Percentiles rank a stretch among this genome's conserved stretches.
These are phyloP conservation scores for Parelbella ahira DNA, from an alignment of 2,888 invertebrate genomes.

Conservation along the genomic window DNA sequence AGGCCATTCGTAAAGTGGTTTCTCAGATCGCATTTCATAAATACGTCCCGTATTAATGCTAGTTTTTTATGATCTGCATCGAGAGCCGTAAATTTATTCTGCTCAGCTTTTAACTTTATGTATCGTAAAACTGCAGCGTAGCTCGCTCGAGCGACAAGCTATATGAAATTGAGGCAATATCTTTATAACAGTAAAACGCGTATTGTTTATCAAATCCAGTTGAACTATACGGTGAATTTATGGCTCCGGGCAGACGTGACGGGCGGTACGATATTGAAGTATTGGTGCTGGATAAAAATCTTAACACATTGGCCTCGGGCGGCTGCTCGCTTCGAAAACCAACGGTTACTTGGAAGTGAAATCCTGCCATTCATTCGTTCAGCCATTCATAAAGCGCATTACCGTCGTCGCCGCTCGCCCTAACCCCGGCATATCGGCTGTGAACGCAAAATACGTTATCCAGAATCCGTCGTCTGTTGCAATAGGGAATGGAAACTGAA, in stretches of 20 bases:
- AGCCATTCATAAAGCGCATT: constrained; percentile 75
- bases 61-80: constrained; percentile 39
- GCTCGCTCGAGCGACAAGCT: constrained; percentile 33
- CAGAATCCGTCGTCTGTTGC: constrained; percentile 53
- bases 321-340: constrained; percentile 53
- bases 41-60: constrained; percentile 28
- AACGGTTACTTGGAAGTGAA: constrained; percentile 65
- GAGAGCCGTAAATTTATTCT: constrained; percentile 43
- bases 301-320: constrained; percentile 28
- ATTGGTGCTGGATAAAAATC: constrained; percentile 28
- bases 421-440: constrained; percentile 51
- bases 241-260: constrained; percentile 35
- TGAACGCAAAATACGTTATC: constrained; percentile 59
- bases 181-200: constrained; percentile 33
- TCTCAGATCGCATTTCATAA: constrained; percentile 32
- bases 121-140: constrained; percentile 52
- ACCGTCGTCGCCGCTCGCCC: constrained; percentile 47
- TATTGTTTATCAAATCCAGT: constrained; percentile 34
- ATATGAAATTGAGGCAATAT: constrained; percentile 42
- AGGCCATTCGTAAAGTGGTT: too few relatives aligned
- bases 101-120: constrained; percentile 50
- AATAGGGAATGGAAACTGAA: constrained; percentile 60
- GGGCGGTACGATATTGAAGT: constrained; percentile 14
- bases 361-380: constrained; percentile 66
- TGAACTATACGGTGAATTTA: constrained; percentile 39